Evolutionary conservation across 2,888 invertebrate species (phyloP).

Genomic region (Cerastis rubricosa): DNA sequence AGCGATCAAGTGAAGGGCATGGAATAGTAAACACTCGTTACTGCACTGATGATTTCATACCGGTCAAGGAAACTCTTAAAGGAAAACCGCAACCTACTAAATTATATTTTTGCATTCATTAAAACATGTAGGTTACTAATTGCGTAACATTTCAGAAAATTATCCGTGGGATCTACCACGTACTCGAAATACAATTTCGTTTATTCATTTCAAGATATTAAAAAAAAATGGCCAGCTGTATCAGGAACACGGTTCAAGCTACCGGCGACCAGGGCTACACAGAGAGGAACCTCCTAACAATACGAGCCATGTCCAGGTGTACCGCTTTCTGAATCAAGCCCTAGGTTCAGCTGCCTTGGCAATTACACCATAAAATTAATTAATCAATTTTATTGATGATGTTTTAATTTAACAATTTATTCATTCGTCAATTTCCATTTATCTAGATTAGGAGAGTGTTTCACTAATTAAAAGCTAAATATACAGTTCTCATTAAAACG

Average conservation of each 20-base stretch:
- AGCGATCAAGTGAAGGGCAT: slow-evolving; percentile 81
- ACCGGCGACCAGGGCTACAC: too few species aligned
- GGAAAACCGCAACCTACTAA: slow-evolving; percentile 76
- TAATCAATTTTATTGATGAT: neutral
- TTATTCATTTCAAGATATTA: too few species aligned
- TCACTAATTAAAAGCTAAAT: slow-evolving; percentile 47
- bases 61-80: slow-evolving; percentile 85
- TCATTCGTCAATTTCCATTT: slow-evolving; percentile 14
- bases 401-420: neutral
- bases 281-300: too few species aligned
- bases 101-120: slow-evolving; percentile 59
- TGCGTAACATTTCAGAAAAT: neutral
- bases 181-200: too few species aligned
- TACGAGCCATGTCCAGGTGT: too few species aligned
- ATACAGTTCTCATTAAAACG: slow-evolving; percentile 47
- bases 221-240: too few species aligned
- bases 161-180: too few species aligned
- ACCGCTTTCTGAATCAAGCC: too few species aligned
- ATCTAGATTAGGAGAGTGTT: slow-evolving; percentile 38
- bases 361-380: too few species aligned
- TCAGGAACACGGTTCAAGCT: too few species aligned
- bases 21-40: slow-evolving; percentile 82
- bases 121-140: slow-evolving; percentile 44
- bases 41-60: slow-evolving; percentile 85
- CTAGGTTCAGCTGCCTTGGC: too few species aligned